These are phyloP conservation scores for Cantharis rufa DNA, from an alignment of 2,888 invertebrate genomes.

Conservation along the genomic window DNA sequence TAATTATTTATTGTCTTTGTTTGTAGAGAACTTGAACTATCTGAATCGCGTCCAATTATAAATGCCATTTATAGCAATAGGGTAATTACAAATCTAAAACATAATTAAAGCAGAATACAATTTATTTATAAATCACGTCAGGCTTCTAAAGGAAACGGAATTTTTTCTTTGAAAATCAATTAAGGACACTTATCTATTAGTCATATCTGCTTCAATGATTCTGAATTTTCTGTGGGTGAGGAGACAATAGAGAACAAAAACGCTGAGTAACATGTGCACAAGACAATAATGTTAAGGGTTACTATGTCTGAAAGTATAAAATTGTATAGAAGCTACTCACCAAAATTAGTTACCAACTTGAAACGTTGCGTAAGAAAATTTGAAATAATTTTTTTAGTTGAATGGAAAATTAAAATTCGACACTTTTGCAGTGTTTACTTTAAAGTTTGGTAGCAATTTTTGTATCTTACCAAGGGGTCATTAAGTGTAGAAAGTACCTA, in stretches of 20 bases:
- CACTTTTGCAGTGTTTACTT: too few species aligned
- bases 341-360: not conserved
- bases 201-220: slow-evolving; percentile 12
- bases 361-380: not conserved
- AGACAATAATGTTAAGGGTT: slow-evolving; percentile 7
- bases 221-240: not conserved
- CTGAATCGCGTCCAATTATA: slow-evolving; percentile 7
- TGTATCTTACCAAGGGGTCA: too few species aligned
- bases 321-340: not conserved
- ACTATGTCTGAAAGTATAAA: not conserved
- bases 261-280: slow-evolving; percentile 14
- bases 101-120: not conserved
- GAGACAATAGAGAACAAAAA: slow-evolving; percentile 11
- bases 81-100: not conserved
- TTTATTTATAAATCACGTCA: not conserved
- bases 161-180: slow-evolving; percentile 12
- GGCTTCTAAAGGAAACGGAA: not conserved
- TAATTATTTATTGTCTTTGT: not conserved
- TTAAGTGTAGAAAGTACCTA: too few species aligned
- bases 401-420: too few species aligned
- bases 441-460: too few species aligned
- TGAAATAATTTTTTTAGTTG: too few species aligned
- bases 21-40: not conserved
- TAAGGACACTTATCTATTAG: slow-evolving; percentile 13
- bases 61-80: slow-evolving; percentile 14